Evolutionary conservation across 2,797 vertebrate species (phyloP).

Genomic region (Centroberyx gerrardi): DNA sequence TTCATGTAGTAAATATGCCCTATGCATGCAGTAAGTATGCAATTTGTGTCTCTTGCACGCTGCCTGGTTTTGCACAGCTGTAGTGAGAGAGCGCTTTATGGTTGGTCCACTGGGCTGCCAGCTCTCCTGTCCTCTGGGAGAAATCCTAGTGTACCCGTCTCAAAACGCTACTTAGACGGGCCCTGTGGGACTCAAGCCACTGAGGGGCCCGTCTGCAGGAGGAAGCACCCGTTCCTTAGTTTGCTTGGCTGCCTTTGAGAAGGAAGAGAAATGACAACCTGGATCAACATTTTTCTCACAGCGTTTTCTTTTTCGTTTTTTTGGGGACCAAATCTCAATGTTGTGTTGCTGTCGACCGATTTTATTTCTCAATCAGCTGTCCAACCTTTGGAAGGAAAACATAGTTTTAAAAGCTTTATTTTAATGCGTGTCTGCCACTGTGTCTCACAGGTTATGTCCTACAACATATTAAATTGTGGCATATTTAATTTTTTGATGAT

Average conservation of each 20-base stretch:
- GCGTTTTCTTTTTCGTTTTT: neutral
- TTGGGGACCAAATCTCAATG: slow-evolving; percentile 1
- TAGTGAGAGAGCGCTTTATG: slow-evolving; percentile 34
- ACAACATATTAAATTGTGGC: neutral
- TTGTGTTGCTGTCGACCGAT: neutral
- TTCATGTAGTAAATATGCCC: slow-evolving; percentile 42
- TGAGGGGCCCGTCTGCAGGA: slow-evolving; percentile 51
- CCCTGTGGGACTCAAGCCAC: slow-evolving; percentile 67
- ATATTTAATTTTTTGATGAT: neutral
- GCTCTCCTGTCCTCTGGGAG: slow-evolving; percentile 66
- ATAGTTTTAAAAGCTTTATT: neutral
- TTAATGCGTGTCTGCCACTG: neutral
- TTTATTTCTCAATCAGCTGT: neutral
- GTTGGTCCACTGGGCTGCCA: slow-evolving; percentile 64
- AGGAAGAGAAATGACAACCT: slow-evolving; percentile 47
- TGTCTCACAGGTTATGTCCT: neutral
- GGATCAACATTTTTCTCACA: slow-evolving; percentile 20
- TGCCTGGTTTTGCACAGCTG: slow-evolving; percentile 42
- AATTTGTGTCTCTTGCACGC: slow-evolving; percentile 59
- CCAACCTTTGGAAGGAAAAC: neutral
- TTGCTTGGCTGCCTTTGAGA: slow-evolving; percentile 42
- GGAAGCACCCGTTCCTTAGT: slow-evolving; percentile 50
- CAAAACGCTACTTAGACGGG: slow-evolving; percentile 71
- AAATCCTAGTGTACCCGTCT: slow-evolving; percentile 65
- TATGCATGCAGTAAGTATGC: slow-evolving; percentile 37